Base-by-base conservation (phyloP, 2,113 vertebrate genomes). In the Xiphias gladius region DNA sequence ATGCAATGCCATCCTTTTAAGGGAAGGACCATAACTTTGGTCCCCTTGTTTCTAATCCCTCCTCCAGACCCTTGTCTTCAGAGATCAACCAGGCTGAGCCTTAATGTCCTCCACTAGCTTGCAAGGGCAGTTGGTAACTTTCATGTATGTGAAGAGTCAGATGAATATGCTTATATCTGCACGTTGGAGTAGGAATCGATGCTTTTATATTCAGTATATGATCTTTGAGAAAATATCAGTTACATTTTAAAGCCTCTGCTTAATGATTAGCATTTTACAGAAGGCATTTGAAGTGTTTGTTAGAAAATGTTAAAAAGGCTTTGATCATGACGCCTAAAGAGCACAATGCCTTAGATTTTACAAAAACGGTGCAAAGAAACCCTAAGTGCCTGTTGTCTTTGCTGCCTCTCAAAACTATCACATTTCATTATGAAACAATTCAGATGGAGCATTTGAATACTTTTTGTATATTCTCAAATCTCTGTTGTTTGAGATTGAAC, bases 41-140 rank as follows among this genome's bases (percentile, higher is more conserved):
- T 83, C 85, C 83, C 82, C 24, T 84, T 84, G 78, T 89, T 80
- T 93, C 86, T 94, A 92, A 95, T 94, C 93, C 88, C 83, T 85
- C 73, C 79, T 89, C 88, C 90, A 94, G 92, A 93, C 92, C 85
- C 77, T 90, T 89, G 90, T 94, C 89, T 91, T 92, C 92, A 91
- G 86, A 92, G 91, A 94, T 94, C 91, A 93, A 93, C 93, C 85
- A 75, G 83, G 85, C 80, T 86, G 86, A 81, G 79, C 87, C 88
- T 89, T 89, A 89, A 85, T 91, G 93, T 90, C 90, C 87, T 94
- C 87, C 84, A 62, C 73, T 84, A 19, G 64, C 87, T 91, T 83
- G 89, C 91, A 93, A 94, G 89, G 93, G 88, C 89, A 93, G 80
- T 85, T 92, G 88, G 86, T 86, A 90, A 88, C 82, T 91, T 89